Base-by-base conservation (phyloP, 2,113 vertebrate genomes). In the Lycaon pictus region DNA sequence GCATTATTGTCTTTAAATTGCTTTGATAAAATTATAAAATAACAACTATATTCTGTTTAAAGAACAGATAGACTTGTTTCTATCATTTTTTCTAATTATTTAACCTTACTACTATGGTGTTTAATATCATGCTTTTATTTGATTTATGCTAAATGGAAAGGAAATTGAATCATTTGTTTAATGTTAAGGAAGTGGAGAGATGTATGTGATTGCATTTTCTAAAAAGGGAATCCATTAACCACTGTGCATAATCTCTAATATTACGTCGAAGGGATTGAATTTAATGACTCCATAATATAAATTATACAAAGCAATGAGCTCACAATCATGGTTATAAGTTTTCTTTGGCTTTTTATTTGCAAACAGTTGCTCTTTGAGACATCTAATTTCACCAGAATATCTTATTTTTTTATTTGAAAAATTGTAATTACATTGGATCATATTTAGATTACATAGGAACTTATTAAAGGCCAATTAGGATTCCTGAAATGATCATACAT, bases 91-190 rank as follows among this genome's bases (percentile, higher is more conserved):
- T 90, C 5, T 55, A 56, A 32, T 77, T 55, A 69, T 17, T 69
- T 10, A 65, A 11, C 32, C 48, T 85, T 58, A 76, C 19, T 20
- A 35, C 12, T 55, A 17, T 15, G 16, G 48, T 48, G 15, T 37
- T 77, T 55, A 71, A 35, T 19, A 43, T 15, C 32, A 37, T 27
- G 43, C 11, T 85, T 72, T 81, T 4, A 60, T 92, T 83, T 88
- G 72, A 92, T 88, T 79, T 67, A 87, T 83, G 56, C 32, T 58
- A 95, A 95, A 63, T 74, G 43, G 35, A 69, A 88, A 93, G 60
- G 86, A 82, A 95, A 53, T 20, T 12, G 32, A 27, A 72, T 77
- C 43, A 29, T 77, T 53, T 53, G 67, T 76, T 65, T 74, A 88
- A 67, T 53, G 56, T 20, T 37, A 63, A 74, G 55, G 62, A 94